Percentiles rank a stretch among this genome's conserved stretches.
Conservation (phyloP, 2,888 invertebrate species). For the Apamea sordens region DNA sequence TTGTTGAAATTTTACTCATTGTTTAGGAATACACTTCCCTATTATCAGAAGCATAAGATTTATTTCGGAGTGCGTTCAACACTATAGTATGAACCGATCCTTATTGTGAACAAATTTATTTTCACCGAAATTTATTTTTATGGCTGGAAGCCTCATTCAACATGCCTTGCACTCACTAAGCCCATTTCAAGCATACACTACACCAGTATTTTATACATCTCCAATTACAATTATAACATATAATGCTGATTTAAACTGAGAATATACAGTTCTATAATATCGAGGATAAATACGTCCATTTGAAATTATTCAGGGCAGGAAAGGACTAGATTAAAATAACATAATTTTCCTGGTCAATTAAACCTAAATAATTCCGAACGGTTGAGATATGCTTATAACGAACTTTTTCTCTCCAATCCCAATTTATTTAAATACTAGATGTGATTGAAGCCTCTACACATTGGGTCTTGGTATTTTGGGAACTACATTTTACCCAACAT, state of each 20-base stretch:
- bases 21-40: not conserved
- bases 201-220: conserved; percentile 47
- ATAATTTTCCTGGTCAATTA: conserved; percentile 57
- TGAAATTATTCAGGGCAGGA: conserved; percentile 61
- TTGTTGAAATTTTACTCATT: not conserved
- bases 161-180: conserved; percentile 43
- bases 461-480: conserved; percentile 22
- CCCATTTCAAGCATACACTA: conserved; percentile 44
- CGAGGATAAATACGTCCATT: conserved; percentile 58
- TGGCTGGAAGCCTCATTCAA: conserved; percentile 55
- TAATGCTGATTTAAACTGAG: conserved; percentile 58
- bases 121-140: conserved; percentile 35
- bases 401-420: conserved; percentile 39
- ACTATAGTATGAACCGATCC: conserved; percentile 36
- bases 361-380: conserved; percentile 59
- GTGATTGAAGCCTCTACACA: conserved; percentile 28
- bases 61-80: not conserved
- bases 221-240: conserved; percentile 47
- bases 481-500: conserved; percentile 20
- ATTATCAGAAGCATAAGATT: not conserved
- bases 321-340: conserved; percentile 65
- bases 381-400: conserved; percentile 59
- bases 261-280: conserved; percentile 61
- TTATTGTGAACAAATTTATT: conserved; percentile 39
- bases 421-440: conserved; percentile 46